A percentile compares a stretch with the other conserved stretches of the same genome.
These are phyloP conservation scores for Hemiprocne comata DNA, from an alignment of 2,113 vertebrate species.

Conservation along the genomic window DNA sequence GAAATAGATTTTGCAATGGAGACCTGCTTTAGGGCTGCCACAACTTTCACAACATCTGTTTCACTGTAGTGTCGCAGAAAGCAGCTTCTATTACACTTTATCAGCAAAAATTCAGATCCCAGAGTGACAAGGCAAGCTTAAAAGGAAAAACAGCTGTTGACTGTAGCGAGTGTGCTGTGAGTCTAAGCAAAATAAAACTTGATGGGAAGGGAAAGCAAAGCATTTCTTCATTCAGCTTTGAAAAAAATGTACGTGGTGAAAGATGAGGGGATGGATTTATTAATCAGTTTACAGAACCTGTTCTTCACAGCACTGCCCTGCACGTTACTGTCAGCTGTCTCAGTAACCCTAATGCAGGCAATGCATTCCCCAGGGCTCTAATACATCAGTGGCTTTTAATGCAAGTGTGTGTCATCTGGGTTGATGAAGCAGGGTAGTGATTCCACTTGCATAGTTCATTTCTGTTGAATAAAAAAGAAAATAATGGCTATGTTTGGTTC, in stretches of 20 bases:
- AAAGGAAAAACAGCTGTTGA: constrained; percentile 55
- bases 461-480: not conserved
- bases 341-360: not conserved
- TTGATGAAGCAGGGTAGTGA: not conserved
- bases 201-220: constrained; percentile 24
- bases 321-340: not conserved
- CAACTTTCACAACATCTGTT: constrained; percentile 53
- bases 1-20: not conserved
- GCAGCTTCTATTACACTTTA: constrained; percentile 55
- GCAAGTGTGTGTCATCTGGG: not conserved
- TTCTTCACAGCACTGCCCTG: not conserved
- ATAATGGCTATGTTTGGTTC: fast-evolving
- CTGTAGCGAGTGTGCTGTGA: not conserved
- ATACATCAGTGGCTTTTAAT: not conserved
- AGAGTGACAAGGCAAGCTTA: constrained; percentile 30
- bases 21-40: constrained; percentile 2
- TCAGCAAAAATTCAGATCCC: constrained; percentile 61
- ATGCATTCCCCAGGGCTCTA: not conserved
- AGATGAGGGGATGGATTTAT: not conserved
- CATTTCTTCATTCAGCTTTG: not conserved
- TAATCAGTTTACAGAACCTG: not conserved
- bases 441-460: not conserved
- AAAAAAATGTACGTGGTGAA: not conserved
- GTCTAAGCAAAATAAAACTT: constrained; percentile 25
- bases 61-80: constrained; percentile 4